Evolutionary conservation across 1,140 invertebrate species (phyloP), one percentile per base, ranked within the genome.

Genomic region (Coboldia fuscipes): DNA sequence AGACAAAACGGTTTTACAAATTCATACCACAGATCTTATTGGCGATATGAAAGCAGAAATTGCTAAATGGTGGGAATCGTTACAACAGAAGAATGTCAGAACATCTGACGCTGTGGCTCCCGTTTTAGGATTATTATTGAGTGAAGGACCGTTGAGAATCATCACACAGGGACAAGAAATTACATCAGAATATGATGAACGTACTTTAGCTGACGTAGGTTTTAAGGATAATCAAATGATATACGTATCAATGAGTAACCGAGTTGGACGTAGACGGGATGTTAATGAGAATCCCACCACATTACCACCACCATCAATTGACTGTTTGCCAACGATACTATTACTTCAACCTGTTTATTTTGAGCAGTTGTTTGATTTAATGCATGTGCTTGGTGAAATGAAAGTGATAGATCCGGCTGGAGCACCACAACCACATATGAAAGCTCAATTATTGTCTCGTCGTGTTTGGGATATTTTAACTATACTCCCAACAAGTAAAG

Each of bases 401-500:
- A 79, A 76, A 47, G 71, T 76, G 5, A 63, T 67, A 4, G 65
- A 70, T 1, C 70, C 75, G 45, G 65, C 65, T 26, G 72, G 72
- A 35, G 72, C 81, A 42, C 66, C 71, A n/a, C 68, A 82, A 37
- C 70, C 80, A 1, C 78, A 89, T 44, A 86, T 80, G 3, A 89
- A 88, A 62, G 85, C 84, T 1, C 80, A 89, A 51, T 68, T 92
- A 1, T 51, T 93, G 21, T 93, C 88, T 1, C 63, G 88, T 18
- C 64, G 81, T 22, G 82, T 93, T 1, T 93, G 89, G 89, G 88
- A 93, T 41, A 85, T 93, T 16, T 57, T 94, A 2, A 88, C 86
- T 49, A 65, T 92, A 27, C 58, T 94, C 14, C 88, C 89, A 1
- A 85, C 89, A 0, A 89, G 77, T 58, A 80, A 82, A 0, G 75